Evolutionary conservation across 1,140 invertebrate species (phyloP).

Genomic region (Drosophila santomea): DNA sequence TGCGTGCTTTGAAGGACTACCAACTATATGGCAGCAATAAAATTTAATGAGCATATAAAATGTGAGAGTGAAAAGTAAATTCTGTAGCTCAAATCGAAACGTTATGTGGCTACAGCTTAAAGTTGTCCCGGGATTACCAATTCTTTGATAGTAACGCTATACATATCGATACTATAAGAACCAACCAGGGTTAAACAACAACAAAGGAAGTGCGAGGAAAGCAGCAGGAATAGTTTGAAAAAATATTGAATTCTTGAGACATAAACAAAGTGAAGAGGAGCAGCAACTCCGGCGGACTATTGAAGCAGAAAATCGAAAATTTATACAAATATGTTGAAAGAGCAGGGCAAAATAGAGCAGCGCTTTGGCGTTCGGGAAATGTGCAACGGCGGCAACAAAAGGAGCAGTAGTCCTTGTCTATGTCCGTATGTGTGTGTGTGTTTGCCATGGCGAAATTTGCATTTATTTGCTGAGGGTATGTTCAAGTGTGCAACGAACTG

Average conservation of each 20-base stretch:
- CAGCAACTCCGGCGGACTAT: slow-evolving; percentile 56
- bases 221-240: slow-evolving; percentile 65
- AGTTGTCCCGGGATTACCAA: slow-evolving; percentile 32
- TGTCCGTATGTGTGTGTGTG: slow-evolving; percentile 28
- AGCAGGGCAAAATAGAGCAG: slow-evolving; percentile 32
- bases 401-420: slow-evolving; percentile 53
- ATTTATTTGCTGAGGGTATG: slow-evolving; percentile 80
- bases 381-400: slow-evolving; percentile 71
- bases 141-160: slow-evolving; percentile 46
- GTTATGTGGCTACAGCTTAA: slow-evolving; percentile 19
- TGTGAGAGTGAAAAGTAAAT: slow-evolving; percentile 64
- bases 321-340: slow-evolving; percentile 80
- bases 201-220: slow-evolving; percentile 55
- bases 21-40: slow-evolving; percentile 70
- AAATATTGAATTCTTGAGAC: slow-evolving; percentile 79
- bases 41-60: slow-evolving; percentile 75
- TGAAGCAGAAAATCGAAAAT: slow-evolving; percentile 82
- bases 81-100: slow-evolving; percentile 34
- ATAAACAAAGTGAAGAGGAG: slow-evolving; percentile 76
- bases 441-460: slow-evolving; percentile 77
- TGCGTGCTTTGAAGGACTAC: slow-evolving; percentile 18
- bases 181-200: slow-evolving; percentile 12
- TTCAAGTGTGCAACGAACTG: slow-evolving; percentile 82
- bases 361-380: slow-evolving; percentile 58
- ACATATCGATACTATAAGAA: slow-evolving; percentile 14